Conservation (phyloP, 37 sponge, comb jelly and placozoan genomes). For the Dysidea cf. avara region DNA sequence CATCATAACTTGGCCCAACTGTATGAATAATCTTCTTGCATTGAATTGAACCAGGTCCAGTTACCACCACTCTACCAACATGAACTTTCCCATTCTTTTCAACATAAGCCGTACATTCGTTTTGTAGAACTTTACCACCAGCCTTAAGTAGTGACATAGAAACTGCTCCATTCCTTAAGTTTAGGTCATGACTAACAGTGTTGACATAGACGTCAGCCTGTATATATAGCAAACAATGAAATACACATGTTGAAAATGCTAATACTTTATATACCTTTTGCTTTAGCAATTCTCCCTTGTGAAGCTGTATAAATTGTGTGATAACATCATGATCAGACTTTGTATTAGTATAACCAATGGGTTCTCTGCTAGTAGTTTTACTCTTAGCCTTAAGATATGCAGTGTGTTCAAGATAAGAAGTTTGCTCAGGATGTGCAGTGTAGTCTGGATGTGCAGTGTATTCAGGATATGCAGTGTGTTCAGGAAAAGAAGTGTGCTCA, state of each 20-base stretch:
- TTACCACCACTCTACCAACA: constrained; percentile 48
- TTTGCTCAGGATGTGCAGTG: too few species aligned
- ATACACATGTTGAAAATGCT: background rate
- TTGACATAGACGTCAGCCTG: constrained; percentile 74
- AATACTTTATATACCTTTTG: too few species aligned
- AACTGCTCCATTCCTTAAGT: constrained; percentile 43
- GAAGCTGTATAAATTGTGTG: too few species aligned
- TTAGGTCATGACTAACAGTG: constrained; percentile 33
- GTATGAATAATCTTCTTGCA: constrained; percentile 54
- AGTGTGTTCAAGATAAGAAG: too few species aligned
- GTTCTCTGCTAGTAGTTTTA: too few species aligned
- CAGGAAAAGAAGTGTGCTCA: too few species aligned
- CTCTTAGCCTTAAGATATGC: too few species aligned
- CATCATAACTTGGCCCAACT: constrained; percentile 33
- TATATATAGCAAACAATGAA: background rate
- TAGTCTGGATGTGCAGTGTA: too few species aligned
- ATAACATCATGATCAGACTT: too few species aligned
- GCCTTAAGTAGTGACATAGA: constrained; percentile 33
- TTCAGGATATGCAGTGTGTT: too few species aligned
- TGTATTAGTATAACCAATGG: too few species aligned
- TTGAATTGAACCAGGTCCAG: constrained; percentile 33
- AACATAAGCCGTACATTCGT: constrained; percentile 32
- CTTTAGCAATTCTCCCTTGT: too few species aligned
- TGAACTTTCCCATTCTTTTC: constrained; percentile 16
- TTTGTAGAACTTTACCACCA: constrained; percentile 49